A percentile compares a stretch with the other conserved stretches of the same genome.
Evolutionary conservation across 2,113 vertebrate species (phyloP).

Genomic region (Procavia capensis): DNA sequence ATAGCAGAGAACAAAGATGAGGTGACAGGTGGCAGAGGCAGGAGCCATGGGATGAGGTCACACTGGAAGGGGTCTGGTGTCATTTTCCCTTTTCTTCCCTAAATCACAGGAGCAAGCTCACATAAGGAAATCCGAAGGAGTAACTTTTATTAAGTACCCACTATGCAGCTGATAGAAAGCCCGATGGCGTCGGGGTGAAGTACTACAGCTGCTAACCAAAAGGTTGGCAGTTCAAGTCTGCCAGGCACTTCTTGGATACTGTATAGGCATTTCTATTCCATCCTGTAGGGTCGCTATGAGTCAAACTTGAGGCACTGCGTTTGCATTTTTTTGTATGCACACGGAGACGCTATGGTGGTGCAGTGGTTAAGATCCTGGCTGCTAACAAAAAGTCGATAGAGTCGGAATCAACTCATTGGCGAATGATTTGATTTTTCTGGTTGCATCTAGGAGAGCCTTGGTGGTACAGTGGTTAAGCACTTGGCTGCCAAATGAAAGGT

Average conservation of each 20-base stretch:
- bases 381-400: too few species aligned
- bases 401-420: neutral
- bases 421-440: too few species aligned
- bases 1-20: neutral
- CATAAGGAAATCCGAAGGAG: neutral
- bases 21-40: neutral
- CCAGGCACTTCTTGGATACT: neutral
- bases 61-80: neutral
- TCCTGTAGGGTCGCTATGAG: neutral
- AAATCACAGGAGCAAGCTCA: neutral
- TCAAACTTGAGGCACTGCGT: too few species aligned
- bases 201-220: too few species aligned
- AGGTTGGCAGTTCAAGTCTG: too few species aligned
- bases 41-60: neutral
- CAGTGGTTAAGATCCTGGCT: too few species aligned
- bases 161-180: neutral
- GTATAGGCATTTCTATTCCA: too few species aligned
- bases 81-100: neutral
- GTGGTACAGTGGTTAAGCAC: neutral
- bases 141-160: neutral
- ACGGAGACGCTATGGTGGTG: too few species aligned
- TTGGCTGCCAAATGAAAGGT: neutral
- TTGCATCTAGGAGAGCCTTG: neutral
- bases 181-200: too few species aligned
- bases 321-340: too few species aligned